Evolutionary conservation across 37 sponge, comb jelly and placozoan species (phyloP).

Genomic region (Cliona cf. orientalis): DNA sequence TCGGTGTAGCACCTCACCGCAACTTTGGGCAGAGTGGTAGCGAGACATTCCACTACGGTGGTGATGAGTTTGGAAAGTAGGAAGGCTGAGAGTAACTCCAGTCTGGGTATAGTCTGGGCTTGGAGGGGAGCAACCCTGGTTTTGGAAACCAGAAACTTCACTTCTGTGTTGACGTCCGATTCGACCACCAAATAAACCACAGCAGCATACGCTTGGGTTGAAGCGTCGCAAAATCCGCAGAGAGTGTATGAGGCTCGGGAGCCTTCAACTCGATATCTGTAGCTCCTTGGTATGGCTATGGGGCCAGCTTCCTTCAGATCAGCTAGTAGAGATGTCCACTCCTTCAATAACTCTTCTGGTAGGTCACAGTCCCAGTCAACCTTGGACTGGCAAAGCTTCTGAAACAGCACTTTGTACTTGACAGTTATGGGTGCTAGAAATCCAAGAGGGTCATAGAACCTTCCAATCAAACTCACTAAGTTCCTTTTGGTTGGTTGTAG

Average conservation of each 20-base stretch:
- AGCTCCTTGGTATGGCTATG: slow-evolving; percentile 21
- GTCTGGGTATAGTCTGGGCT: slow-evolving; percentile 28
- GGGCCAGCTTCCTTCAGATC: slow-evolving; percentile 11
- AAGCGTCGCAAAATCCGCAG: slow-evolving; percentile 38
- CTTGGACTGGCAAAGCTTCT: slow-evolving; percentile 18
- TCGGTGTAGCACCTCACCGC: slow-evolving; percentile 25
- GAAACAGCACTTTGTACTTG: slow-evolving; percentile 29
- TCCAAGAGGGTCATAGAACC: slow-evolving; percentile 46
- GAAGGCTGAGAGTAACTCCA: slow-evolving; percentile 33
- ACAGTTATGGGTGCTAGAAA: slow-evolving; percentile 40
- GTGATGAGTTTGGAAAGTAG: slow-evolving; percentile 30
- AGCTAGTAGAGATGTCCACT: slow-evolving; percentile 8
- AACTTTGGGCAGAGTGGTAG: slow-evolving; percentile 5
- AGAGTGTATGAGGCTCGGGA: slow-evolving; percentile 12
- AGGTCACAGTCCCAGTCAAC: slow-evolving; percentile 27
- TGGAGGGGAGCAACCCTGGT: slow-evolving; percentile 51
- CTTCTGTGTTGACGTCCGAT: slow-evolving; percentile 20
- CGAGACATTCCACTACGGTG: slow-evolving; percentile 11
- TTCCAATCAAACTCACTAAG: slow-evolving; percentile 31
- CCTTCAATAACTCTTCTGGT: background rate
- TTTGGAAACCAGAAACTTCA: slow-evolving; percentile 23
- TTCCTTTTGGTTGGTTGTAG: slow-evolving; percentile 39
- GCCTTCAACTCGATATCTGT: background rate
- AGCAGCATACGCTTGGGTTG: slow-evolving; percentile 31
- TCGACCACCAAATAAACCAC: slow-evolving; percentile 19